These are phyloP conservation scores for Noctua comes DNA, from an alignment of 2,888 invertebrate species.

Conservation along the genomic window DNA sequence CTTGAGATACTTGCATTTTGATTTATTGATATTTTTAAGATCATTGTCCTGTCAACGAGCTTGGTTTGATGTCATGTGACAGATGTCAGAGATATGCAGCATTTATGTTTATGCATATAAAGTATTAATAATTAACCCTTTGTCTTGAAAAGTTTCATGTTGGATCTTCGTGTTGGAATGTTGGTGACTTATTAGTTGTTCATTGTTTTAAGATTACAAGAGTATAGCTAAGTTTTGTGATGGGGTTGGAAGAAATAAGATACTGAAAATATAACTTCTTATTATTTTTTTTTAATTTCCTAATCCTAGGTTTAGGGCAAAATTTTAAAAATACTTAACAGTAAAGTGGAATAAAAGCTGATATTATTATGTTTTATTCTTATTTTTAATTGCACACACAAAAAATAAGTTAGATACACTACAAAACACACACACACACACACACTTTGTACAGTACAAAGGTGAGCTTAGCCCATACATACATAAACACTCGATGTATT, in stretches of 20 bases:
- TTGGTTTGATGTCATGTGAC: conserved; percentile 21
- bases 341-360: neutral
- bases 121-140: neutral
- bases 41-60: conserved; percentile 41
- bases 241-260: neutral
- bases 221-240: neutral
- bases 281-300: neutral
- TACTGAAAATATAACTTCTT: neutral
- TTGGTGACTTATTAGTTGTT: neutral
- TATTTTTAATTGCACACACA: neutral
- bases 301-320: too few relatives aligned
- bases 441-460: neutral
- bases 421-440: too few relatives aligned
- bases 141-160: neutral
- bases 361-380: neutral
- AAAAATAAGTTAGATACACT: neutral
- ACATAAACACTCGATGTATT: neutral
- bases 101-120: neutral
- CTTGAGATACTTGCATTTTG: conserved; percentile 19
- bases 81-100: conserved; percentile 33
- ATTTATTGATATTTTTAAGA: conserved; percentile 42
- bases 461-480: neutral
- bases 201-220: neutral
- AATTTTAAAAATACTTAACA: neutral
- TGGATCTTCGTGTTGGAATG: neutral